phyloP scores from a whole-genome alignment of 1,140 invertebrate genomes.

The Pseudomyrmex sp. region DNA sequence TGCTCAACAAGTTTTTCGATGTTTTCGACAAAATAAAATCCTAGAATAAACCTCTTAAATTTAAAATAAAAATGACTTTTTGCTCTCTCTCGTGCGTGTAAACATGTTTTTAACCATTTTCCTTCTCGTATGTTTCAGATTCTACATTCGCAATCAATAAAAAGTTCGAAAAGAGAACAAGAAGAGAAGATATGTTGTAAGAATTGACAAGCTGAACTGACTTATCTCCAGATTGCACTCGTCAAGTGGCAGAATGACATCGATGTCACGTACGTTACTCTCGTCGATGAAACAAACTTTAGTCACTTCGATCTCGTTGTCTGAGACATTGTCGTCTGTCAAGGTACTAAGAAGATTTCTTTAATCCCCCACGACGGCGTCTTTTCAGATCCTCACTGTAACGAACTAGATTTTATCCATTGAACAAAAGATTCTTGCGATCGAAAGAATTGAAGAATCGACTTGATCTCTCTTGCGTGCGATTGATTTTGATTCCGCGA shows the following conservation, averaged over 20 bases:
- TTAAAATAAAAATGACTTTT: no score
- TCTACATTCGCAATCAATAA: neutral
- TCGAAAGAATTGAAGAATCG: no score
- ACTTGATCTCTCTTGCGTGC: no score
- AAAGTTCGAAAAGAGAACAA: neutral
- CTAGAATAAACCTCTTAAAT: no score
- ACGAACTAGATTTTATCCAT: neutral
- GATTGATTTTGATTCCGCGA: no score
- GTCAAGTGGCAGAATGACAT: slow-evolving; percentile 55
- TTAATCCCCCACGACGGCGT: slow-evolving; percentile 24
- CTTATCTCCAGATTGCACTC: slow-evolving; percentile 12
- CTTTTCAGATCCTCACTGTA: neutral
- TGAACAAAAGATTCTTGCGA: no score
- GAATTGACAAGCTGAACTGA: slow-evolving; percentile 7
- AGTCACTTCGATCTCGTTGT: neutral
- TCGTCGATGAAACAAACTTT: slow-evolving; percentile 25
- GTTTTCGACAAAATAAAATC: no score
- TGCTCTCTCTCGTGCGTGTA: neutral
- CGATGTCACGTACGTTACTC: slow-evolving; percentile 7
- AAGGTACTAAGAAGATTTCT: slow-evolving; percentile 1
- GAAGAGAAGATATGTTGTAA: neutral
- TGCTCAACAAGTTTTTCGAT: no score
- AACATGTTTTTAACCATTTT: neutral
- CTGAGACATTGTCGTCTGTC: neutral
- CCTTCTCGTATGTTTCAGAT: slow-evolving; percentile 61